phyloP scores from a whole-genome alignment of 2,888 invertebrate species.

The Andrena trimmerana region DNA sequence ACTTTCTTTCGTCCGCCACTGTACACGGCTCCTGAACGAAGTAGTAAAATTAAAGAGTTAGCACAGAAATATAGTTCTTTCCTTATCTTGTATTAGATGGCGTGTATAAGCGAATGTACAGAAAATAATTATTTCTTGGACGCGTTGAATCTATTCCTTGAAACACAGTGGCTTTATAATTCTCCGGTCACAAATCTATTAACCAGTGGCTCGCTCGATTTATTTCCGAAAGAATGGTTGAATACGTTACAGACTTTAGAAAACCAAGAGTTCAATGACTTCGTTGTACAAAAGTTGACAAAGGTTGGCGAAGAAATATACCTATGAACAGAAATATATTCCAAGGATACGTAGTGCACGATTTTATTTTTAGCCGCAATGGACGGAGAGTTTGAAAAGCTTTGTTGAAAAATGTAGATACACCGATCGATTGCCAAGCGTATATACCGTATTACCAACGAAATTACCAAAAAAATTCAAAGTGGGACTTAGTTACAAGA shows the following conservation, averaged over 20 bases:
- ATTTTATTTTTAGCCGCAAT: conserved; percentile 64
- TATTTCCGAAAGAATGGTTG: conserved; percentile 87
- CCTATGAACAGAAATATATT: neutral
- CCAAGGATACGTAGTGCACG: neutral
- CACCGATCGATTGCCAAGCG: conserved; percentile 78
- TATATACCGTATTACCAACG: conserved; percentile 29
- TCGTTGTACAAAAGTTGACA: conserved; percentile 79
- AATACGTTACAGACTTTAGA: conserved; percentile 83
- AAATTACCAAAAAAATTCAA: conserved; percentile 79
- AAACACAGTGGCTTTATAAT: conserved; percentile 88
- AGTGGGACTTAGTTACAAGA: conserved; percentile 87
- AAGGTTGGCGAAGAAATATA: conserved; percentile 68
- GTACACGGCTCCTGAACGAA: neutral
- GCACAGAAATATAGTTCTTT: conserved; percentile 1
- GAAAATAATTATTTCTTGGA: conserved; percentile 86
- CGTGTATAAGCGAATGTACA: conserved; percentile 15
- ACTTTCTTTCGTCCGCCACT: too few relatives aligned
- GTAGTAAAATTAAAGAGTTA: neutral
- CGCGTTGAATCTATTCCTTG: conserved; percentile 87
- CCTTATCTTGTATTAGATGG: conserved; percentile 41
- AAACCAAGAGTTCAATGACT: conserved; percentile 85
- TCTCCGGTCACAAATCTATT: conserved; percentile 89
- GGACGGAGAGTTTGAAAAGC: conserved; percentile 83
- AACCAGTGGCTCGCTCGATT: conserved; percentile 86
- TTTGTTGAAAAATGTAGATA: conserved; percentile 81